Conservation (phyloP, 2,113 vertebrate genomes). For the Callorhinus ursinus region DNA sequence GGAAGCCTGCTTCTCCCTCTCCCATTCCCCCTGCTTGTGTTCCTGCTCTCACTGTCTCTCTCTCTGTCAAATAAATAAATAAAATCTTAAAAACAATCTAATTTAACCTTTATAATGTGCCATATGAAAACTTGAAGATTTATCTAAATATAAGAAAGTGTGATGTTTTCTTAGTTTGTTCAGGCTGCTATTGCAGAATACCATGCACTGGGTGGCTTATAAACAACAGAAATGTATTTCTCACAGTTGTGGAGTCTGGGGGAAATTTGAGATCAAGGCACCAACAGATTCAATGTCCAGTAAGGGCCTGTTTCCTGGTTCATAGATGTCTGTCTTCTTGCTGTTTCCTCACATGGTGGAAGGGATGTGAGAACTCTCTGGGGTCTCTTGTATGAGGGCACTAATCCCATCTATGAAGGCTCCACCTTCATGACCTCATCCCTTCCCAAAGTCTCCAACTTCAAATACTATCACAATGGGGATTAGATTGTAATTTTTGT, state of each 20-base stretch:
- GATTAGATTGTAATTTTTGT: background rate
- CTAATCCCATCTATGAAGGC: background rate
- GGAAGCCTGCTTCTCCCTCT: too few relatives aligned
- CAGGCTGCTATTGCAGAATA: background rate
- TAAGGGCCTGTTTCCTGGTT: background rate
- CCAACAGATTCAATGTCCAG: background rate
- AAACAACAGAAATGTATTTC: background rate
- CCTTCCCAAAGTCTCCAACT: background rate
- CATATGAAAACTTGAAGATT: background rate
- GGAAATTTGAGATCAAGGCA: background rate
- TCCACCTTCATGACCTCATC: background rate
- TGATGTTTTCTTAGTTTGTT: background rate
- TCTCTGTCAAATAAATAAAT: too few relatives aligned
- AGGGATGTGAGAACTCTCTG: background rate
- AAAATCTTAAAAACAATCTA: background rate
- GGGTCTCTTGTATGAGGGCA: background rate
- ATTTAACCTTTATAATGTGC: background rate
- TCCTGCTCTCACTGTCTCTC: too few relatives aligned
- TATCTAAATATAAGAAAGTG: background rate
- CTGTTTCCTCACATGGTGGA: background rate
- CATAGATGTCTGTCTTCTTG: background rate
- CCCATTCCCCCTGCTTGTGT: too few relatives aligned
- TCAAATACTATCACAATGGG: background rate
- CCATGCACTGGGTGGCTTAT: background rate
- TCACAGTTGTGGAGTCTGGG: background rate